A percentile compares a stretch with the other conserved stretches of the same genome.
Evolutionary conservation across 1,140 invertebrate species (phyloP).

Genomic region (Drosophila ficusphila): DNA sequence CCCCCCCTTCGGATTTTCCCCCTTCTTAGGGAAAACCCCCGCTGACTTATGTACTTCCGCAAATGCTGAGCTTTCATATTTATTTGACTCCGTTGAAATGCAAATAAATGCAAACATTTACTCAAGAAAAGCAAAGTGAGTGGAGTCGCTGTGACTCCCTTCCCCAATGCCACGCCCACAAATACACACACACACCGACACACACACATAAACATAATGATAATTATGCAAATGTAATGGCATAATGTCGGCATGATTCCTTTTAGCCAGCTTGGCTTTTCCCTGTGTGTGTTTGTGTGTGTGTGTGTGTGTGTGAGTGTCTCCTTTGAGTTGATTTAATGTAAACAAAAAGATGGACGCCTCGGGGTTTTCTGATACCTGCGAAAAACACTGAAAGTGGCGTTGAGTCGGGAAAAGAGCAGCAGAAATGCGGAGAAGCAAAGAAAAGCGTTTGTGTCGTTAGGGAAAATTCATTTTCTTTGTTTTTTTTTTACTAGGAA

Average conservation of each 20-base stretch:
- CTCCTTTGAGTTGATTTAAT: slow-evolving; percentile 62
- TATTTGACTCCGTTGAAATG: slow-evolving; percentile 68
- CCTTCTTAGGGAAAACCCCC: too few species aligned
- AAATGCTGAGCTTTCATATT: slow-evolving; percentile 40
- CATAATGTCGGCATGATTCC: slow-evolving; percentile 75
- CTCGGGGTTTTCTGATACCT: slow-evolving; percentile 52
- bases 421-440: neutral
- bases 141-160: too few species aligned
- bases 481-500: too few species aligned
- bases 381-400: too few species aligned
- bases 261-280: slow-evolving; percentile 25
- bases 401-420: slow-evolving; percentile 15
- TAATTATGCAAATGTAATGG: slow-evolving; percentile 79
- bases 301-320: slow-evolving; percentile 27
- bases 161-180: slow-evolving; percentile 13
- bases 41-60: neutral
- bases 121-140: slow-evolving; percentile 36
- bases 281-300: too few species aligned
- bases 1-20: slow-evolving; percentile 1
- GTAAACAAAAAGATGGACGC: slow-evolving; percentile 78
- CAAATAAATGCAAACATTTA: slow-evolving; percentile 66
- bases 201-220: slow-evolving; percentile 55
- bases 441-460: too few species aligned
- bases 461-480: too few species aligned
- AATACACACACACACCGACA: slow-evolving; percentile 42